Evolutionary conservation across 2,888 invertebrate species (phyloP), one percentile per base, ranked within the genome.

Genomic region (Clanis bilineata): DNA sequence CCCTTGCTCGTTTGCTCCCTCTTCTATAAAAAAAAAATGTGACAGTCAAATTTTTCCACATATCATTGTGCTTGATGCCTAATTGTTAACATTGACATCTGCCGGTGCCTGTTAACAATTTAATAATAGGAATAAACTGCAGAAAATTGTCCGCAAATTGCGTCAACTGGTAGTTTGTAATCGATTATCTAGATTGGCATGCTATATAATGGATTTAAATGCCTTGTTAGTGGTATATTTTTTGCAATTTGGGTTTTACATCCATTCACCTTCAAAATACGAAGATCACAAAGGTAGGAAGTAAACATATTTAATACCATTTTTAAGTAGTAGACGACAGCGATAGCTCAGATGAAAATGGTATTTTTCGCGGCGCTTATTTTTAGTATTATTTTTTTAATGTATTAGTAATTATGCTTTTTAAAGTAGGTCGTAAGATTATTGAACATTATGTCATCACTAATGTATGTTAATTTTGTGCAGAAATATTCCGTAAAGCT

Each of bases 61-160:
- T 28, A 28, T 28, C 28, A 5, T 28, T 32, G 6, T 5, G 9
- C 6, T 32, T 3, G 12, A 12, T 12, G 36, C 18, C 7, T 41
- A 41, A 41, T 41, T 18, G 41, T 41, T 9, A 23, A 22, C 44
- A 44, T 23, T 28, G 5, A n/a, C 1, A 18, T 28, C 15, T 18
- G 21, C 6, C 1, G 7, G 10, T 18, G 21, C 18, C 18, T 18
- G 32, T 32, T 5, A 51, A 32, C 28, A 51, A 51, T 32, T 47
- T 18, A 51, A 32, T 32, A 51, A 32, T 32, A 18, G 28, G 9
- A 2, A 7, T 47, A 51, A 51, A 32, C 32, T 9, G 18, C 2
- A 18, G 51, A 10, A 51, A 51, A 51, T 51, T 51, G 18, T 18
- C 51, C 7, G 28, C 18, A 51, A 51, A 51, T 51, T 51, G 18